Conservation (phyloP, 2,888 invertebrate species). For the Xylocampa areola region DNA sequence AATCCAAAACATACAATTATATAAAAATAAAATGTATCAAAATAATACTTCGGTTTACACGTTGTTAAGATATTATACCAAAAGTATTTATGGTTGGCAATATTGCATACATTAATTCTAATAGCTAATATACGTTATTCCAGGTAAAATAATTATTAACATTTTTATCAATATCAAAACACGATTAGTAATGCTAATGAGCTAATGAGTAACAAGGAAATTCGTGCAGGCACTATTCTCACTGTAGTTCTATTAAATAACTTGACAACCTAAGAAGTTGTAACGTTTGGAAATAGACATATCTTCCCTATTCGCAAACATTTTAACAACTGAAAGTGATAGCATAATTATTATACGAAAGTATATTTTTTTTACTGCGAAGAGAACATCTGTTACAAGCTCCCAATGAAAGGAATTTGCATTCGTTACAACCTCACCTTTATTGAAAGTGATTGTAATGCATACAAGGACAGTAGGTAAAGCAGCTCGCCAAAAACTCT, state of each 20-base stretch:
- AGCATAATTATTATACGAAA: too few species aligned
- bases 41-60: slow-evolving; percentile 48
- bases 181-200: slow-evolving; percentile 49
- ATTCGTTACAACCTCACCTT: slow-evolving; percentile 9
- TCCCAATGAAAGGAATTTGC: background rate
- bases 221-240: slow-evolving; percentile 75
- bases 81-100: slow-evolving; percentile 35
- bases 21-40: slow-evolving; percentile 35
- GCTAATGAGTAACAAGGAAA: slow-evolving; percentile 57
- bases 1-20: slow-evolving; percentile 28
- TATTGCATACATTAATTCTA: slow-evolving; percentile 36
- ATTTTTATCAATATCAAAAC: slow-evolving; percentile 43
- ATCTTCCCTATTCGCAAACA: too few species aligned
- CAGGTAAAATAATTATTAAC: slow-evolving; percentile 42
- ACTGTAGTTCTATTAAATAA: slow-evolving; percentile 65
- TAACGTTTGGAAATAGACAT: slow-evolving; percentile 4
- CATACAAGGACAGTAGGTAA: slow-evolving; percentile 12
- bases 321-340: too few species aligned
- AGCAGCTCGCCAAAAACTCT: slow-evolving; percentile 16
- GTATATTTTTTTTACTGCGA: slow-evolving; percentile 1
- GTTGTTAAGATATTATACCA: slow-evolving; percentile 13
- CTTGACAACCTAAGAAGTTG: slow-evolving; percentile 14
- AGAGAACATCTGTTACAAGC: background rate
- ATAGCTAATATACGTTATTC: slow-evolving; percentile 39
- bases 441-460: slow-evolving; percentile 10